Base-by-base conservation (phyloP, 2,113 vertebrate genomes). In the Oophaga pumilio region DNA sequence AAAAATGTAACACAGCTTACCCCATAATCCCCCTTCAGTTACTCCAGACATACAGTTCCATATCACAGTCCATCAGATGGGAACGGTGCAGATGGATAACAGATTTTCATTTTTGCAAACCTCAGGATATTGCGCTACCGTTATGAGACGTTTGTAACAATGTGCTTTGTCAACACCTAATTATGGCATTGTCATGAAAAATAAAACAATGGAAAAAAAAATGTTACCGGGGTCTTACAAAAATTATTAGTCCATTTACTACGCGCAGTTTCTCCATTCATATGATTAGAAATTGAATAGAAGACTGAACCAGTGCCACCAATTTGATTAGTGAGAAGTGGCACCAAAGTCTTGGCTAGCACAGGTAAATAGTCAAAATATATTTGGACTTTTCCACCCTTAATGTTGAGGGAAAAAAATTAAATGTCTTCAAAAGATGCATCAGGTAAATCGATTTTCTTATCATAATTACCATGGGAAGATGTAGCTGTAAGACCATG, bases 1-100 rank as follows among this genome's bases (percentile, higher is more conserved):
- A 88, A 88, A 88, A 88, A 88, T 66, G 83, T 12, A 82, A 52
- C 26, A 85, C 1, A 66, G 33, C 18, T 43, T 53, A 53, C 56
- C 33, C 84, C 24, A 62, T 5, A 49, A 50, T 9, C 20, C n/a
- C 69, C 57, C 28, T 76, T 43, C 57, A 74, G 26, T 52, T 49
- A 78, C 78, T 20, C 57, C 73, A 43, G n/a, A 78, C 22, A 62
- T 77, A 64, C 73, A 85, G 9, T 50, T 28, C 24, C 28, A 17
- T 43, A 11, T 62, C 66, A 82, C 59, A 64, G 79, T 50, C 59
- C 60, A 82, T 66, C 33, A 52, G 14, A 49, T 52, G 5, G 68
- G 18, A 13, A 68, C 15, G 28, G 62, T 43, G 80, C 22, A 52
- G 18, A 1, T 68, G 62, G 60, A 43, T 0, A 68, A 4, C 13